Evolutionary conservation across 1,140 invertebrate genomes (phyloP).

Genomic region (Lutraria rhynchaena): DNA sequence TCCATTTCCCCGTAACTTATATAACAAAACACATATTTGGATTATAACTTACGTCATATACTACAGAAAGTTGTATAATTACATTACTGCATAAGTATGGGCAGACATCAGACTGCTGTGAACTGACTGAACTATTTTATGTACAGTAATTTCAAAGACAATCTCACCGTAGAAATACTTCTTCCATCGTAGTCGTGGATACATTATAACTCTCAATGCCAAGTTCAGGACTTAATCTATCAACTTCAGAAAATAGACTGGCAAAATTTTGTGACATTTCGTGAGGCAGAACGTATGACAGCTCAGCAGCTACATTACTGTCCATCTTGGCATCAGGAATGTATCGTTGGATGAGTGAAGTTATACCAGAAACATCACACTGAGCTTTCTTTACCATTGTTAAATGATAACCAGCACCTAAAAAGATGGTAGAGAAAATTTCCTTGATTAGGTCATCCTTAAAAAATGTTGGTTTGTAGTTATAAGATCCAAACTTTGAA

Average conservation of each 20-base stretch:
- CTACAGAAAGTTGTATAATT: background rate
- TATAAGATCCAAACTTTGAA: no score
- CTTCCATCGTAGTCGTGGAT: constrained; percentile 91
- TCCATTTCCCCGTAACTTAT: no score
- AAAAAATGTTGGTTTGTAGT: no score
- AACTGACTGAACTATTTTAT: no score
- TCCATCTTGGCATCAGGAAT: constrained; percentile 75
- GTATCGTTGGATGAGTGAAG: constrained; percentile 66
- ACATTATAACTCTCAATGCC: constrained; percentile 90
- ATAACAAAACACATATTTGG: no score
- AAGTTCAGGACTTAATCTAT: constrained; percentile 84
- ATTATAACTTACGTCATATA: background rate
- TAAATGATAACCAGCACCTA: constrained; percentile 81
- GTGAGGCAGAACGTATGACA: constrained; percentile 79
- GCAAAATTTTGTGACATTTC: constrained; percentile 76
- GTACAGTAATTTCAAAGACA: background rate
- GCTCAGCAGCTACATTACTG: constrained; percentile 79
- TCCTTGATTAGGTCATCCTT: no score
- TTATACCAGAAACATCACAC: constrained; percentile 83
- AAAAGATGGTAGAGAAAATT: no score
- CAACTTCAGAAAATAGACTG: constrained; percentile 86
- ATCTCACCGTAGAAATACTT: constrained; percentile 91
- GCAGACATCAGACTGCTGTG: no score
- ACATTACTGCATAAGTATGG: background rate
- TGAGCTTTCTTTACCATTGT: constrained; percentile 76